Evolutionary conservation across 2,113 vertebrate genomes (phyloP), one percentile per base, ranked within the genome.

Genomic region (Dipodomys spectabilis): DNA sequence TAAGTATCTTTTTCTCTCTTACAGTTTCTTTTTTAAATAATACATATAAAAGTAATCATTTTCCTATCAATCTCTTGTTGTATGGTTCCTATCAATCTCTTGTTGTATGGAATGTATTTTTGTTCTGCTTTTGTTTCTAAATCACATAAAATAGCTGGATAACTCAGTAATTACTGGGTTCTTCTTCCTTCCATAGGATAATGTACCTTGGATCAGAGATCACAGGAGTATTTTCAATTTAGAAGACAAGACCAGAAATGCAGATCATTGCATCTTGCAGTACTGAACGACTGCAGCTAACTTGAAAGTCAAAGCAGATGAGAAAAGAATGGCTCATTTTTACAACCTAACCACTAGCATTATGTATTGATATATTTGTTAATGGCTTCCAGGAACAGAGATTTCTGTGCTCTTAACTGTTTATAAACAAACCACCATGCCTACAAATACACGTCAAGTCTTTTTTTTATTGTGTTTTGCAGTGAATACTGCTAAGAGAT

Each of bases 61-160:
- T 93, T 44, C 78, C 82, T 71, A 75, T 75, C 85, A 93, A 79
- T 74, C 81, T 94, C 25, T 68, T 68, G n/a, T 71, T n/a, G 30
- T 11, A 69, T 30, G 13, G 28, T 39, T 39, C 49, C 49, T 53
- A 53, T 53, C 49, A 69, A 69, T 15, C 30, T n/a, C 28, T 30
- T n/a, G n/a, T 71, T n/a, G 30, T 11, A 69, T 30, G 13, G 28
- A 30, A 69, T 15, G 15, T 45, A 22, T 49, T 84, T 80, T 62
- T 45, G 62, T 60, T 72, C 67, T 68, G 6, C 39, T 57, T 49
- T 81, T 72, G 7, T 62, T 93, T 90, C 84, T 75, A 62, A 88
- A 69, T 64, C 28, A 77, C 0, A 0, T 57, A 32, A 88, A 86
- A 86, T 3, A 11, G 13, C 22, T 19, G 7, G 44, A 32, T 15